Percentiles rank a stretch among this genome's conserved stretches.
These are phyloP conservation scores for Melanotus villosus DNA, from an alignment of 2,888 invertebrate species.

Conservation along the genomic window DNA sequence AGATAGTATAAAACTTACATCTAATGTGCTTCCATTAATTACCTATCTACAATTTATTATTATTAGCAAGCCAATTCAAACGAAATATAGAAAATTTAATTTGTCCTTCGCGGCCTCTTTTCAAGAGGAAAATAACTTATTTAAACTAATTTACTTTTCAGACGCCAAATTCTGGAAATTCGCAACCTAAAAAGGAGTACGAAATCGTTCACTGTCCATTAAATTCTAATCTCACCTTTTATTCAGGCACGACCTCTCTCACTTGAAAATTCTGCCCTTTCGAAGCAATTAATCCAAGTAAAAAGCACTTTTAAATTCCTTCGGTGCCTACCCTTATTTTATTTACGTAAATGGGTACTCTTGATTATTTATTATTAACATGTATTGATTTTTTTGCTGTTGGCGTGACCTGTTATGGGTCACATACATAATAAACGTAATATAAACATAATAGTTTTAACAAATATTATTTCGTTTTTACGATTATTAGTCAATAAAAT, in stretches of 20 bases:
- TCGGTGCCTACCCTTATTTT: not conserved
- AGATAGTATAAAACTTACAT: too few species aligned
- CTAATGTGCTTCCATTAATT: too few species aligned
- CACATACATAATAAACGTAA: not conserved
- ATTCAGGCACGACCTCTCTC: not conserved
- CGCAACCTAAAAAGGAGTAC: too few species aligned
- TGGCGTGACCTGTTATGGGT: not conserved
- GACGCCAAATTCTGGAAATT: too few species aligned
- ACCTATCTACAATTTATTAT: too few species aligned
- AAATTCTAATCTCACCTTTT: conserved; percentile 11
- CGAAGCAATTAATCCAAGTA: conserved; percentile 15
- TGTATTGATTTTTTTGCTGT: not conserved
- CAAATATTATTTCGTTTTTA: too few species aligned
- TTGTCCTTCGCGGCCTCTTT: too few species aligned
- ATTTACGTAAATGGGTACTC: not conserved
- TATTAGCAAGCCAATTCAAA: too few species aligned
- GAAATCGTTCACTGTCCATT: conserved; percentile 12
- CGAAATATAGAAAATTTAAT: too few species aligned
- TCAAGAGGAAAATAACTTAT: too few species aligned
- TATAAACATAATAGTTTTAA: not conserved
- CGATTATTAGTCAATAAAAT: too few species aligned
- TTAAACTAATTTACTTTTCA: too few species aligned
- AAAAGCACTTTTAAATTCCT: conserved; percentile 2
- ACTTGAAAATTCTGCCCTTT: conserved; percentile 12
- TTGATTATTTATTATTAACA: conserved; percentile 8